Percentiles rank a stretch among this genome's conserved stretches.
These are phyloP conservation scores for Aegithalos caudatus DNA, from an alignment of 2,113 vertebrate genomes.

Conservation along the genomic window DNA sequence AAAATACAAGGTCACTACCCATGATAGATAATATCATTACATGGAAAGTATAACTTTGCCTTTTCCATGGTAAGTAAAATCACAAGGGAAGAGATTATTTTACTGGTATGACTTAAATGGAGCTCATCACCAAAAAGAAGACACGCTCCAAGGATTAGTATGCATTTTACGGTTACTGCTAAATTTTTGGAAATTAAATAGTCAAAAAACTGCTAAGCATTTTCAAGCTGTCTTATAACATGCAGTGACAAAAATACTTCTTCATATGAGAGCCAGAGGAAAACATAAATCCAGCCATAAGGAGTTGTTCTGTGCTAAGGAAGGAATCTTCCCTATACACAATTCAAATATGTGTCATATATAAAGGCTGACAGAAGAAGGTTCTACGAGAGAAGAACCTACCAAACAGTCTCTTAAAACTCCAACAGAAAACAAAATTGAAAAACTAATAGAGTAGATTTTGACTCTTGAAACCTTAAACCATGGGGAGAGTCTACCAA, in stretches of 20 bases:
- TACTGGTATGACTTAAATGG: background rate
- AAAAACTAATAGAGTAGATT: background rate
- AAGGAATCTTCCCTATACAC: background rate
- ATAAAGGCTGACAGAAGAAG: background rate
- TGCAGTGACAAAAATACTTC: background rate
- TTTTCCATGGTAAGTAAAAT: background rate
- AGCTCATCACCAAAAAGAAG: background rate
- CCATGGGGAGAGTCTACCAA: background rate
- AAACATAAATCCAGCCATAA: background rate
- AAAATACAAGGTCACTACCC: background rate
- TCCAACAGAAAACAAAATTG: background rate
- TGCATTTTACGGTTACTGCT: background rate
- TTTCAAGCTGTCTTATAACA: background rate
- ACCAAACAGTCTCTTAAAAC: background rate
- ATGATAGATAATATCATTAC: background rate
- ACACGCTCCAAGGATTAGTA: background rate
- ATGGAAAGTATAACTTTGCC: background rate
- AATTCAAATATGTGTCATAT: background rate
- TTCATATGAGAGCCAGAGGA: background rate
- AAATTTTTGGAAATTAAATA: background rate
- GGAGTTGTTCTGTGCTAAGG: background rate
- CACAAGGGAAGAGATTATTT: background rate
- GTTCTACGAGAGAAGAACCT: background rate
- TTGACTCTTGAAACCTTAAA: background rate
- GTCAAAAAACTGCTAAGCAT: background rate